A percentile compares a stretch with the other conserved stretches of the same genome.
These are phyloP conservation scores for Thalassophryne amazonica DNA, from an alignment of 2,797 vertebrate genomes.

Conservation along the genomic window DNA sequence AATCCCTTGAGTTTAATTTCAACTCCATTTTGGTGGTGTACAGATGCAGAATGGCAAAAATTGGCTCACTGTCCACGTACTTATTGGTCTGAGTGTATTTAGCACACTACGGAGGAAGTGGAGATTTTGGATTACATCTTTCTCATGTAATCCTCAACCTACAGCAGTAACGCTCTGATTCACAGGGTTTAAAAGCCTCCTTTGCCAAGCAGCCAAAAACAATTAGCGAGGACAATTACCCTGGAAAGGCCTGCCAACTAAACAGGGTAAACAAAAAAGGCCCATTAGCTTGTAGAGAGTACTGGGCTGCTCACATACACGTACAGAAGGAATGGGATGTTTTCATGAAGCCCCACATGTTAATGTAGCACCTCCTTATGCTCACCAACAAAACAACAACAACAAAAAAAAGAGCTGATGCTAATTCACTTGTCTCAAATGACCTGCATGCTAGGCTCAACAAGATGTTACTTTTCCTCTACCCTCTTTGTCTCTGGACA, in stretches of 20 bases:
- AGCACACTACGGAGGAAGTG: not conserved
- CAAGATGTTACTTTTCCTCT: no score
- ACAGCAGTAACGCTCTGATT: conserved; percentile 23
- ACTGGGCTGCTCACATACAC: conserved; percentile 42
- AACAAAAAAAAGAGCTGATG: no score
- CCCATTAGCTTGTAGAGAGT: conserved; percentile 59
- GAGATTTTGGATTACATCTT: conserved; percentile 27
- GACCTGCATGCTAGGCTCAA: no score
- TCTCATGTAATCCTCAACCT: conserved; percentile 33
- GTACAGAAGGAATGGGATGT: conserved; percentile 49
- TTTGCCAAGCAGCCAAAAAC: conserved; percentile 61
- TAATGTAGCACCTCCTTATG: conserved; percentile 40
- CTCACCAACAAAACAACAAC: conserved; percentile 28
- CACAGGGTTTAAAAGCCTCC: conserved; percentile 43
- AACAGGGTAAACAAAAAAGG: conserved; percentile 63
- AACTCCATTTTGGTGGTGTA: no score
- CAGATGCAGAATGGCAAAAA: no score
- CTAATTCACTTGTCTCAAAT: conserved; percentile 45
- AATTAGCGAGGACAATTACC: conserved; percentile 66
- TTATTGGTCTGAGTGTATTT: conserved; percentile 3
- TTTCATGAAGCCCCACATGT: conserved; percentile 54
- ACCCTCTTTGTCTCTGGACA: no score
- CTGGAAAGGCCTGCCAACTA: conserved; percentile 52
- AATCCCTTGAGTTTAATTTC: no score
- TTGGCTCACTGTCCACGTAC: no score